Base-by-base conservation (phyloP, 2,797 vertebrate genomes). In the Paramormyrops hopkinsi region DNA sequence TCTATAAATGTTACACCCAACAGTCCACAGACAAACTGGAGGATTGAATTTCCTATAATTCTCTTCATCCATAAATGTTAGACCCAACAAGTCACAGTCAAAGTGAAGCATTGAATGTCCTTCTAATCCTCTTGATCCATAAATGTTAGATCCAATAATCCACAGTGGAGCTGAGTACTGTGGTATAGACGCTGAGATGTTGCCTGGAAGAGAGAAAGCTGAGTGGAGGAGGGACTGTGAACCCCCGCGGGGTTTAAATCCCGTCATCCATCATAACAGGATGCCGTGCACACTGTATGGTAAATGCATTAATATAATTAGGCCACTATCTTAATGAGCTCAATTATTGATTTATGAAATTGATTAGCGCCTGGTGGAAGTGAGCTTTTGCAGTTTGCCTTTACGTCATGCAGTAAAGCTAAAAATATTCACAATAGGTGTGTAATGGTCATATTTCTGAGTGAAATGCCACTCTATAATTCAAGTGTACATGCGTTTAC, bases 51-150 rank as follows among this genome's bases (percentile, higher is more conserved):
- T 44, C 73, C 19, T 79, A 41, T 79, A 79, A 79, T 79, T 44
- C 73, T 46, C 73, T 79, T 79, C 73, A 79, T 79, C 73, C 73
- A 79, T 79, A 79, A 79, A 79, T 79, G 73, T 79, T 79, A 79
- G 73, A 79, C 73, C 73, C 73, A 79, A 79, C 41, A 79, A 79
- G 33, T 73, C 65, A 44, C 41, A 44, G 14, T 79, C 41, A 79
- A 79, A 41, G 33, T 44, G 19, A 79, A 79, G 41, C 41, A 46
- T 44, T 79, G 37, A 44, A 79, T 79, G 33, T 79, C 37, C 37
- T 44, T 44, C 73, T 79, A 79, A 79, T 79, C 29, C 73, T 44
- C 37, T 44, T 79, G 73, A 79, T 79, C 41, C 73, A 79, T 79
- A 79, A 79, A 79, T 79, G 73, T 79, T 79, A 44, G 41, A 79